A percentile compares a stretch with the other conserved stretches of the same genome.
Conservation (phyloP, 23 tunicate genomes). For the Styela clava region DNA sequence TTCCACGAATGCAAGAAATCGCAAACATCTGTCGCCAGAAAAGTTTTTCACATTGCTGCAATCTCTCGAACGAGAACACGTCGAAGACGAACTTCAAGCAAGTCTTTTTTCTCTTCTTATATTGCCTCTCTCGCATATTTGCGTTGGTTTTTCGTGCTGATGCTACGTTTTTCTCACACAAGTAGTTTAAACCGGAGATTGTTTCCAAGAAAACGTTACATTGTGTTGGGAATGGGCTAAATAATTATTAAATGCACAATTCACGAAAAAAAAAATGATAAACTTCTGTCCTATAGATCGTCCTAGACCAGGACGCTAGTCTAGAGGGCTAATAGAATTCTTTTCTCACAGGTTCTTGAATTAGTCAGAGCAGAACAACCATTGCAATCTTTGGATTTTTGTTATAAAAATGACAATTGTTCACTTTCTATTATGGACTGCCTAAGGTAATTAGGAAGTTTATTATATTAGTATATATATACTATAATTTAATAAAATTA, state of each 20-base stretch:
- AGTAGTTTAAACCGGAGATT: no score
- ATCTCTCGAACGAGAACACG: constrained; percentile 14
- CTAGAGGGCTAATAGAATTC: no score
- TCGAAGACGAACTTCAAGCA: constrained; percentile 18
- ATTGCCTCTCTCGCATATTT: no score
- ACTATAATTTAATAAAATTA: background rate
- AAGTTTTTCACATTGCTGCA: constrained; percentile 6
- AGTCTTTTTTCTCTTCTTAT: background rate
- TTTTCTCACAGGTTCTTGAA: constrained; percentile 23
- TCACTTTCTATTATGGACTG: constrained; percentile 15
- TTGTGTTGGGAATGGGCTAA: no score
- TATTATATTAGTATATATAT: background rate
- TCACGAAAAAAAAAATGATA: no score
- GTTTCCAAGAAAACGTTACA: no score
- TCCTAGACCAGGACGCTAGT: no score
- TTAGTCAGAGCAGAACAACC: constrained; percentile 28
- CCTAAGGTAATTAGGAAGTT: constrained; percentile 8
- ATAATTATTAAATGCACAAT: no score
- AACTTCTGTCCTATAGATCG: no score
- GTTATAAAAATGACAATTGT: constrained; percentile 20
- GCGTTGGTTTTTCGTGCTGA: no score
- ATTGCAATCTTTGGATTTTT: constrained; percentile 23
- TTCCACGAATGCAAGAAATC: background rate
- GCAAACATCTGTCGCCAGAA: constrained; percentile 7
- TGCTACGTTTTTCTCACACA: no score